Base-by-base conservation (phyloP, 2,888 invertebrate genomes). In the Aphodius granarius region DNA sequence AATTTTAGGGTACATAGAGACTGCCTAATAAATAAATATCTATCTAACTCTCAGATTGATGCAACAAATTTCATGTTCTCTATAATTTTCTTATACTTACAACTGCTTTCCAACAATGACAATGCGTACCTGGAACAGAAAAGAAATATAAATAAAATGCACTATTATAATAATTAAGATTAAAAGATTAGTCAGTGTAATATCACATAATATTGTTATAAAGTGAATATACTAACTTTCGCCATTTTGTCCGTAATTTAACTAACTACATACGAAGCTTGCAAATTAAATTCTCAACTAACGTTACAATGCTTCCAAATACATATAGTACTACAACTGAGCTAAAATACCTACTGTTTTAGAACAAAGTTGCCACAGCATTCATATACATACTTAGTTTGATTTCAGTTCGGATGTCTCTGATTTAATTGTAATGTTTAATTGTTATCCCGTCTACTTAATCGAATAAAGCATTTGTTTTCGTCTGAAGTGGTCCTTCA, bases 101-200 rank as follows among this genome's bases (percentile, higher is more conserved):
- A 65, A 19, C 68, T 68, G 43, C 43, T 43, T 43, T 43, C 43
- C 43, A 43, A 43, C 43, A 68, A 68, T 21, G 20, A 68, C 68
- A 22, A 68, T 68, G 21, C 68, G 20, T 68, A 68, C 68, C 68
- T 68, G 68, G 9, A 68, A 68, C 22, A 68, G 22, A 68, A 68
- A 20, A 68, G 20, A 68, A 68, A 20, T 68, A 68, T 19, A 15
- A 13, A 15, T 19, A 68, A 68, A 13, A 68, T 68, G 13, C 13
- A 20, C 6, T 68, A n/a, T 20, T 21, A 68, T 9, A 43, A 13
- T 43, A 3, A 9, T 43, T 43, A 1, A 43, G 4, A 13, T 9
- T 43, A 9, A 43, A 23, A 9, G 13, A 9, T 6, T 3, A 43
- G 13, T 2, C 6, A 1, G 13, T 23, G 9, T 23, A 9, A 23